phyloP scores from a whole-genome alignment of 2,113 vertebrate species.

The Lynx canadensis region DNA sequence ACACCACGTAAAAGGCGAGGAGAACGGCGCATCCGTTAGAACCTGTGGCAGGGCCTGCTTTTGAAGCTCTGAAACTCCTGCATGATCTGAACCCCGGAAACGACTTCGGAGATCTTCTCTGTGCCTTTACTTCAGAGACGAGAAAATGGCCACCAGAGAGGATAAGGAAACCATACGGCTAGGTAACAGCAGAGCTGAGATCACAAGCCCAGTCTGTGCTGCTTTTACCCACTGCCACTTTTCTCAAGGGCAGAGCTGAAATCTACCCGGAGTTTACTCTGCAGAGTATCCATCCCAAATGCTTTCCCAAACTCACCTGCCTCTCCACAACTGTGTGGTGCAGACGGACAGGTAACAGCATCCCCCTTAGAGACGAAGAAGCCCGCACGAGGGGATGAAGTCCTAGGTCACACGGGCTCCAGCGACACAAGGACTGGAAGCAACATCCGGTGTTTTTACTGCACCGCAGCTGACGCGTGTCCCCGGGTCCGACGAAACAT shows the following conservation, averaged over 20 bases:
- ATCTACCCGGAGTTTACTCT: neutral
- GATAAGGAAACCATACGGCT: neutral
- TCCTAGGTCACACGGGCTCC: neutral
- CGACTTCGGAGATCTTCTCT: neutral
- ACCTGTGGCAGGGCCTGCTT: neutral
- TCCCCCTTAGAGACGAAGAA: neutral
- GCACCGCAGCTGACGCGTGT: too few species aligned
- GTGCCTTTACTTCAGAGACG: neutral
- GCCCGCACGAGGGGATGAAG: neutral
- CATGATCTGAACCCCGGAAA: neutral
- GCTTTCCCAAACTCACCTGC: neutral
- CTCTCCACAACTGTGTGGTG: neutral
- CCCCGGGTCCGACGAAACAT: neutral
- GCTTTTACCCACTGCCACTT: neutral
- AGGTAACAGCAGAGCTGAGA: neutral
- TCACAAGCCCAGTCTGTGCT: neutral
- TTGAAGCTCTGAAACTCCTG: neutral
- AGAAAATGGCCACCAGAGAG: neutral
- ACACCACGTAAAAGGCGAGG: neutral
- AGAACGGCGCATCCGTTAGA: neutral
- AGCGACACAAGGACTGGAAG: neutral
- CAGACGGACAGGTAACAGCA: neutral
- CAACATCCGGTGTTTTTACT: neutral
- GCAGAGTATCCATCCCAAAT: neutral
- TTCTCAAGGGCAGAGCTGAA: neutral